A percentile compares a stretch with the other conserved stretches of the same genome.
phyloP scores from a whole-genome alignment of 2,888 invertebrate genomes.

The Ornithoptera priamus region DNA sequence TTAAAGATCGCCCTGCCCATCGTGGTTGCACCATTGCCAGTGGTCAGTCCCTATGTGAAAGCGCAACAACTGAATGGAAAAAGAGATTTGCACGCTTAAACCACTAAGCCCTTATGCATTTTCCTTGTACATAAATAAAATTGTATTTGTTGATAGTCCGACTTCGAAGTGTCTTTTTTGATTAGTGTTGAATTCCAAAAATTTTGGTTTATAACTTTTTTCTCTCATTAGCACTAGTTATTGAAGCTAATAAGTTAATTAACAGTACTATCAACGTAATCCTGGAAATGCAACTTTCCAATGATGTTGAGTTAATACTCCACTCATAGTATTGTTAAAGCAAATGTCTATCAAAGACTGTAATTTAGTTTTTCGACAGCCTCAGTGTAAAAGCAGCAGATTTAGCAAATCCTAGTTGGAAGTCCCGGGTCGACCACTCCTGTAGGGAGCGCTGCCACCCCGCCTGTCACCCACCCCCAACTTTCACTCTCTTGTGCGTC shows the following conservation, averaged over 20 bases:
- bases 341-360: slow-evolving; percentile 5
- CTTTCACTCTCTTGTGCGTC: slow-evolving; percentile 76
- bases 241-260: background rate
- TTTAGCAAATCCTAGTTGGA: slow-evolving; percentile 75
- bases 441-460: slow-evolving; percentile 61
- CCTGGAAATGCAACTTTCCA: background rate
- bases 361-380: slow-evolving; percentile 45
- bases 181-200: too few species aligned
- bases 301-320: background rate
- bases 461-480: slow-evolving; percentile 66
- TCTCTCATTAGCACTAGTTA: background rate
- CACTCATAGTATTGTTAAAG: slow-evolving; percentile 1
- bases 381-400: slow-evolving; percentile 67
- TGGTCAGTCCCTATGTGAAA: too few species aligned
- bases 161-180: too few species aligned
- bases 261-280: background rate
- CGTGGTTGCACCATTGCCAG: too few species aligned
- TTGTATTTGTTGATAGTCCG: too few species aligned
- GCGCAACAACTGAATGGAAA: too few species aligned
- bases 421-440: slow-evolving; percentile 75
- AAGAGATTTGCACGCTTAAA: too few species aligned
- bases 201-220: too few species aligned
- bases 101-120: too few species aligned
- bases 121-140: too few species aligned
- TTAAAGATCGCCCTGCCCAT: too few species aligned